Percentiles rank a stretch among this genome's conserved stretches.
These are phyloP conservation scores for Bombus balteatus DNA, from an alignment of 1,140 invertebrate species.

Conservation along the genomic window DNA sequence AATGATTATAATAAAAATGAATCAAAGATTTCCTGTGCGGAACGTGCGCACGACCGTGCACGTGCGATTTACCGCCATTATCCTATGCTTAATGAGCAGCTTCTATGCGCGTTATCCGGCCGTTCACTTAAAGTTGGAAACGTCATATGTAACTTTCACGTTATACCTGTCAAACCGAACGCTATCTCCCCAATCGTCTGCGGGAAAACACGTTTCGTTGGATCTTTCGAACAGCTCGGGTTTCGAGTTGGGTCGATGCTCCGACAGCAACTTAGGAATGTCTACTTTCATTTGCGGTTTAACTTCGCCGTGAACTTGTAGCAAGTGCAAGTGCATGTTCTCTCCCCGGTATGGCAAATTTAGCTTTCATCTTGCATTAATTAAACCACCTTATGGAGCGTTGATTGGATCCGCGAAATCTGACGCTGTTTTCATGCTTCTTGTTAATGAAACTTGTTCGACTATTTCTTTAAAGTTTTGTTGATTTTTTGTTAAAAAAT, in stretches of 20 bases:
- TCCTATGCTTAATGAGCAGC: constrained; percentile 23
- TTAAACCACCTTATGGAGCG: not conserved
- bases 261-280: constrained; percentile 42
- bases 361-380: constrained; percentile 15
- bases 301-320: constrained; percentile 30
- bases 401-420: not conserved
- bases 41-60: not conserved
- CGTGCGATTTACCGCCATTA: not conserved
- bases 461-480: not conserved
- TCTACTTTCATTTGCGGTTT: constrained; percentile 55
- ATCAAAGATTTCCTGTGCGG: not conserved
- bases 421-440: not conserved
- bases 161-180: constrained; percentile 26
- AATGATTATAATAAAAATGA: not conserved
- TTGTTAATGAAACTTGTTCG: not conserved
- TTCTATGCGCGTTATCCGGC: constrained; percentile 51
- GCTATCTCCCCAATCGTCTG: constrained; percentile 27
- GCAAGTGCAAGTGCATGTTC: constrained; percentile 44
- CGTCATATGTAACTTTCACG: constrained; percentile 62
- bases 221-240: constrained; percentile 21
- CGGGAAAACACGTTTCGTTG: constrained; percentile 41
- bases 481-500: not conserved
- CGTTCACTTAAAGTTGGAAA: constrained; percentile 53
- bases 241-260: constrained; percentile 41
- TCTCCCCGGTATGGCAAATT: not conserved